These are phyloP conservation scores for Chymomyza costata DNA, from an alignment of 1,140 invertebrate genomes.

Conservation along the genomic window DNA sequence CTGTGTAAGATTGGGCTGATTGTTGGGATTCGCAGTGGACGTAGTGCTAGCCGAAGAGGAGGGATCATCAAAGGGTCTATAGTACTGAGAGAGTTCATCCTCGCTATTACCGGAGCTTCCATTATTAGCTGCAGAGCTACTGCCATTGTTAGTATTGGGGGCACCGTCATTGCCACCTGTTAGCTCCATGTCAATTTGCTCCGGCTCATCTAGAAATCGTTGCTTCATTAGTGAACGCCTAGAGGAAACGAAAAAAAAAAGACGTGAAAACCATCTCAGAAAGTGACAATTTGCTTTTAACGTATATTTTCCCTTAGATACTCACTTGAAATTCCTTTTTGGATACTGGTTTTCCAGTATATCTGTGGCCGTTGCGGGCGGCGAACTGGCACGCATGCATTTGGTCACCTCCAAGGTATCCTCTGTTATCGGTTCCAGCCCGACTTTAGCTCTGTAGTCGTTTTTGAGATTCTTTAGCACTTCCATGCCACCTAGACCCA, in stretches of 20 bases:
- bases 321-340: constrained; percentile 79
- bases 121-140: constrained; percentile 15
- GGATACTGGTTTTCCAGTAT: constrained; percentile 92
- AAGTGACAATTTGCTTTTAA: too few relatives aligned
- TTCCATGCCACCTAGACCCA: constrained; percentile 92
- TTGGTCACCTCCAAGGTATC: constrained; percentile 95
- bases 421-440: constrained; percentile 86
- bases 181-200: constrained; percentile 82
- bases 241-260: neutral
- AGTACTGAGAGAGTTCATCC: constrained; percentile 77
- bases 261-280: too few relatives aligned
- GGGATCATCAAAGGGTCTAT: constrained; percentile 76
- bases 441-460: constrained; percentile 82
- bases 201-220: constrained; percentile 92
- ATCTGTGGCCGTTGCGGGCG: constrained; percentile 94
- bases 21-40: constrained; percentile 66
- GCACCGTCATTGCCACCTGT: constrained; percentile 54
- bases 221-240: constrained; percentile 82
- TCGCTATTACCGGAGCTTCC: constrained; percentile 73
- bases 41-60: constrained; percentile 51
- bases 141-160: constrained; percentile 48
- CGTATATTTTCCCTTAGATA: too few relatives aligned
- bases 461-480: constrained; percentile 86
- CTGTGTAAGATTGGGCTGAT: constrained; percentile 53
- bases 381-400: constrained; percentile 95